phyloP scores from a whole-genome alignment of 2,888 invertebrate genomes.

The Metalampra italica region DNA sequence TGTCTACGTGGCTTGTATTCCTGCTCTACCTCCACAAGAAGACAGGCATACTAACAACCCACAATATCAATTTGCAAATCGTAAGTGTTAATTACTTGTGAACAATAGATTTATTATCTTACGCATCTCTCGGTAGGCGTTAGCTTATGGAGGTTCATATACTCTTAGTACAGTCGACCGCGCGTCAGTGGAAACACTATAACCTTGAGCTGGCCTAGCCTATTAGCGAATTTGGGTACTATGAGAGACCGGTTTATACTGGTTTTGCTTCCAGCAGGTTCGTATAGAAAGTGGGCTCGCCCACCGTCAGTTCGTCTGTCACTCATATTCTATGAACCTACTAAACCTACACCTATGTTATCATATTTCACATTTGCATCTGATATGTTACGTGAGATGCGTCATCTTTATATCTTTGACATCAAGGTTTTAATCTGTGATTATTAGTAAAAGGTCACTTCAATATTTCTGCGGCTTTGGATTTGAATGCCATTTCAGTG shows the following conservation, averaged over 20 bases:
- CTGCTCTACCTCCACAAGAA: not conserved
- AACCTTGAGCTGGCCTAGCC: too few relatives aligned
- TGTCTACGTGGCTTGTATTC: too few relatives aligned
- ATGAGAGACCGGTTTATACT: too few relatives aligned
- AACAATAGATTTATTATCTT: not conserved
- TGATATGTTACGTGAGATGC: not conserved
- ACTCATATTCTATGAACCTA: constrained; percentile 1
- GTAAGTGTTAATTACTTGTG: not conserved
- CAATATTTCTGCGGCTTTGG: too few relatives aligned
- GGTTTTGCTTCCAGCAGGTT: too few relatives aligned
- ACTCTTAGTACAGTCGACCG: not conserved
- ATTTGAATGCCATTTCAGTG: too few relatives aligned
- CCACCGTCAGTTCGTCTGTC: constrained; percentile 19
- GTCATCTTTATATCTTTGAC: not conserved
- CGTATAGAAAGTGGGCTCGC: constrained; percentile 22
- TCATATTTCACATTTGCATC: not conserved
- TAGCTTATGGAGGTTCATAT: not conserved
- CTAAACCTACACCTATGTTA: not conserved
- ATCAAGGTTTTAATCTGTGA: not conserved
- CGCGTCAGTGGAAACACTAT: too few relatives aligned
- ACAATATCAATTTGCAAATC: not conserved
- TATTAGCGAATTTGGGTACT: too few relatives aligned
- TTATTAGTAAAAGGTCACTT: too few relatives aligned
- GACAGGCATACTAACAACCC: too few relatives aligned
- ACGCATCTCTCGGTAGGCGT: not conserved